phyloP scores from a whole-genome alignment of 2,888 invertebrate species.

The Heliconius ismenius region DNA sequence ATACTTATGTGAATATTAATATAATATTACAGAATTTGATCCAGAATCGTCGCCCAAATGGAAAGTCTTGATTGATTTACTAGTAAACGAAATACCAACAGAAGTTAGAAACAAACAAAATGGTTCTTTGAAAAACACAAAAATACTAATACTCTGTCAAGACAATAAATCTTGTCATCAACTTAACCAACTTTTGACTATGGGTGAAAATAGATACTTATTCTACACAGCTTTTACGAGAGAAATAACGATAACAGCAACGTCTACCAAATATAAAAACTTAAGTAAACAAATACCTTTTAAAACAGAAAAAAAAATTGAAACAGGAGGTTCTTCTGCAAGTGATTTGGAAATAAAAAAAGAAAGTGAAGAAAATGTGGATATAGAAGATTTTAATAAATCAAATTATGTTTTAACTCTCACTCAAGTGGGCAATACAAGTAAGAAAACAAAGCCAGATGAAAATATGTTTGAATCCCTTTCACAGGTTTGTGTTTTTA shows the following conservation, averaged over 20 bases:
- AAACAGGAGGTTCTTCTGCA: slow-evolving; percentile 47
- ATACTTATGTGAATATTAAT: background rate
- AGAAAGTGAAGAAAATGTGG: slow-evolving; percentile 53
- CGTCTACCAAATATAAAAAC: slow-evolving; percentile 78
- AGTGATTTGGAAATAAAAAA: slow-evolving; percentile 49
- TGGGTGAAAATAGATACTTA: slow-evolving; percentile 84
- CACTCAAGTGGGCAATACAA: slow-evolving; percentile 76
- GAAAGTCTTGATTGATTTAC: slow-evolving; percentile 90
- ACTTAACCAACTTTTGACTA: slow-evolving; percentile 85
- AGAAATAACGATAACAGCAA: slow-evolving; percentile 80
- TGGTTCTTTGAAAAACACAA: slow-evolving; percentile 73
- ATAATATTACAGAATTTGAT: slow-evolving; percentile 82
- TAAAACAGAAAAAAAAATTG: slow-evolving; percentile 43
- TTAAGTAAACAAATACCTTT: slow-evolving; percentile 54
- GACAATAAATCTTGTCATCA: slow-evolving; percentile 92
- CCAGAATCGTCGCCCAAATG: slow-evolving; percentile 96
- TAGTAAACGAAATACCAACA: slow-evolving; percentile 89
- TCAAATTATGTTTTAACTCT: slow-evolving; percentile 87
- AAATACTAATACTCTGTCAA: slow-evolving; percentile 91
- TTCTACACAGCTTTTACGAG: slow-evolving; percentile 83
- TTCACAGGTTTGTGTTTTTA: slow-evolving; percentile 77
- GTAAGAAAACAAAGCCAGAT: slow-evolving; percentile 50
- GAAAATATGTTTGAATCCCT: slow-evolving; percentile 83
- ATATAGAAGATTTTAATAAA: slow-evolving; percentile 76
- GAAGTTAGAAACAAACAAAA: slow-evolving; percentile 82